A percentile compares a stretch with the other conserved stretches of the same genome.
phyloP scores from a whole-genome alignment of 2,113 vertebrate genomes.

The Procavia capensis region DNA sequence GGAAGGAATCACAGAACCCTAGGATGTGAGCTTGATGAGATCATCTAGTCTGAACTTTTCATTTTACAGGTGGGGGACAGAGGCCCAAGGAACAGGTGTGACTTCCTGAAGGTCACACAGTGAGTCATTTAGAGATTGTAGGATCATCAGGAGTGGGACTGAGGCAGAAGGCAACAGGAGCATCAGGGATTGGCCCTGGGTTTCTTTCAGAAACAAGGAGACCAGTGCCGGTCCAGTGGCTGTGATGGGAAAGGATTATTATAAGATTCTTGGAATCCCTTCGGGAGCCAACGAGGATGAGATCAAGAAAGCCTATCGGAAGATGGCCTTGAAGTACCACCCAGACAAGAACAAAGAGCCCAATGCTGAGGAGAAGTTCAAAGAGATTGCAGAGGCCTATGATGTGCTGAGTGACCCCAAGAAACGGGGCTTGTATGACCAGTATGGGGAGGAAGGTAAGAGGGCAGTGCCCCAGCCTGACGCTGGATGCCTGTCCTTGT shows the following conservation, averaged over 20 bases:
- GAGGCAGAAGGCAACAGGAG: not conserved
- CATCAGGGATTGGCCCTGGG: constrained; percentile 63
- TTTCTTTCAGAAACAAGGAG: constrained; percentile 89
- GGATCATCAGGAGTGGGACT: constrained; percentile 47
- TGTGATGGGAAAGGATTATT: constrained; percentile 99
- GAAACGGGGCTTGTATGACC: constrained; percentile 96
- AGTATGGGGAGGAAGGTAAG: constrained; percentile 99
- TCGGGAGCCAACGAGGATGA: constrained; percentile 96
- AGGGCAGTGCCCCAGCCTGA: not conserved
- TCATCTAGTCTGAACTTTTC: constrained; percentile 60
- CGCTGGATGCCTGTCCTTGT: not conserved
- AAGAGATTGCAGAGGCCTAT: constrained; percentile 98
- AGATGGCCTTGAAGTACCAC: constrained; percentile 98
- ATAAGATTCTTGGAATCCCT: constrained; percentile 96
- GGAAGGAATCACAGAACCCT: constrained; percentile 42
- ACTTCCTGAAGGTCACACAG: constrained; percentile 66
- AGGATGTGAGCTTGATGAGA: constrained; percentile 63
- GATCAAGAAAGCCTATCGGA: constrained; percentile 98
- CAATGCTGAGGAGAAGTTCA: constrained; percentile 97
- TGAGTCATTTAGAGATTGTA: constrained; percentile 57
- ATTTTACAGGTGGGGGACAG: constrained; percentile 64
- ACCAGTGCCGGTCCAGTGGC: constrained; percentile 83
- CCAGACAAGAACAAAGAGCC: constrained; percentile 99
- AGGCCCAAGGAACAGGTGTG: constrained; percentile 67
- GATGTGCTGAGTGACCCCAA: constrained; percentile 99